Conservation (phyloP, 2,797 vertebrate genomes). For the Spea hammondii region DNA sequence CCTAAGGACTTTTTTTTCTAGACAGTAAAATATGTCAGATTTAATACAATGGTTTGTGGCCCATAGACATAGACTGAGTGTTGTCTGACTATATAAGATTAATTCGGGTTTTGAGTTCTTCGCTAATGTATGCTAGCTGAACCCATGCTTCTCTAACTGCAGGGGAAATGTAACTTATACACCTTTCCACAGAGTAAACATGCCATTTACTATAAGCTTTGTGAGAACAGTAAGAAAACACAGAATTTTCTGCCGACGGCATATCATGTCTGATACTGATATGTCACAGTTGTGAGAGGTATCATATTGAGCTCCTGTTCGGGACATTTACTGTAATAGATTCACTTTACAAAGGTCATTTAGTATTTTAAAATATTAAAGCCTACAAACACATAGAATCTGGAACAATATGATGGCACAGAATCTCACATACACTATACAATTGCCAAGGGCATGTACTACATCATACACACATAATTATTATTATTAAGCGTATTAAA, state of each 20-base stretch:
- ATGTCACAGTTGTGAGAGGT: slow-evolving; percentile 20
- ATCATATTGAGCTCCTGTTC: slow-evolving; percentile 3
- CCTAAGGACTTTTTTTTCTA: not conserved
- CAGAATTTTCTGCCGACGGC: slow-evolving; percentile 16
- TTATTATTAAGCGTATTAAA: not conserved
- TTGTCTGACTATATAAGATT: not conserved
- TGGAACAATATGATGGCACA: no score
- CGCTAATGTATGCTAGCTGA: not conserved
- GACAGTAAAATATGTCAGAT: not conserved
- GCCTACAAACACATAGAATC: not conserved
- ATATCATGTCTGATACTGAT: slow-evolving; percentile 22
- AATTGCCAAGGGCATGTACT: not conserved
- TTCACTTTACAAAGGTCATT: slow-evolving; percentile 7
- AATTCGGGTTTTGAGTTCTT: not conserved
- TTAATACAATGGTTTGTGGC: not conserved
- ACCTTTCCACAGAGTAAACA: slow-evolving; percentile 32
- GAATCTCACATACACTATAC: not conserved
- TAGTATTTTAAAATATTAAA: not conserved
- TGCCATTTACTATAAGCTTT: slow-evolving; percentile 24
- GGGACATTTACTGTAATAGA: not conserved
- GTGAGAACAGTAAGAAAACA: slow-evolving; percentile 5
- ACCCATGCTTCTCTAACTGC: slow-evolving; percentile 5
- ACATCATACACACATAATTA: not conserved
- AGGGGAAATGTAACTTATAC: slow-evolving; percentile 35
- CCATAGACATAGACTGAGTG: not conserved